phyloP scores from a whole-genome alignment of 2,888 invertebrate species.

The Lycophotia porphyrea region DNA sequence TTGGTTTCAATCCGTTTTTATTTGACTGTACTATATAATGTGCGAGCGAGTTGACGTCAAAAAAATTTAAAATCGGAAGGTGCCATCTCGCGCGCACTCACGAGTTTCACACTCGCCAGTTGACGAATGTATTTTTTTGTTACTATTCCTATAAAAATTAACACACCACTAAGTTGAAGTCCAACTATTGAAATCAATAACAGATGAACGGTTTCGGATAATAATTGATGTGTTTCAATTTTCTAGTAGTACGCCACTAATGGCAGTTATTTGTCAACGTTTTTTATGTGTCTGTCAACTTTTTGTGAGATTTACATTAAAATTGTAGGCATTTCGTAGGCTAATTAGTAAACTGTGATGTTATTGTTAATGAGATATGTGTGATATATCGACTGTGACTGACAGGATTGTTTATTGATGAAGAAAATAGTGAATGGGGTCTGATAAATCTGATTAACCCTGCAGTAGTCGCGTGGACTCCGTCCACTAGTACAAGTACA shows the following conservation, averaged over 20 bases:
- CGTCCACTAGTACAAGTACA: no score
- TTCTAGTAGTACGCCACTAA: constrained; percentile 48
- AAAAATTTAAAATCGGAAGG: no score
- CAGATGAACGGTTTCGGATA: constrained; percentile 23
- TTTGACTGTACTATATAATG: no score
- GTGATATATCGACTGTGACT: constrained; percentile 3
- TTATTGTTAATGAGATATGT: constrained; percentile 14
- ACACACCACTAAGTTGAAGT: constrained; percentile 16
- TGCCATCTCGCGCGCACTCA: no score
- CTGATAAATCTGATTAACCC: background rate
- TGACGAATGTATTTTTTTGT: no score
- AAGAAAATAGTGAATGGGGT: background rate
- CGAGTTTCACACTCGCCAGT: no score
- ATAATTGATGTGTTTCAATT: constrained; percentile 54
- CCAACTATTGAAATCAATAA: constrained; percentile 35
- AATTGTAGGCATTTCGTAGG: constrained; percentile 10
- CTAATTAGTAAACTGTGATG: constrained; percentile 25
- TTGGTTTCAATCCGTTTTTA: no score
- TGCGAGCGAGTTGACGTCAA: no score
- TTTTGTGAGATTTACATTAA: constrained; percentile 37
- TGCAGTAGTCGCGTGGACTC: no score
- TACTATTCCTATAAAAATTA: no score
- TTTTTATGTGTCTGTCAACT: constrained; percentile 30
- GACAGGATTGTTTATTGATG: background rate
- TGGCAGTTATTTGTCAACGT: constrained; percentile 61